These are phyloP conservation scores for Timema cristinae DNA, from an alignment of 2,888 invertebrate species.

Conservation along the genomic window DNA sequence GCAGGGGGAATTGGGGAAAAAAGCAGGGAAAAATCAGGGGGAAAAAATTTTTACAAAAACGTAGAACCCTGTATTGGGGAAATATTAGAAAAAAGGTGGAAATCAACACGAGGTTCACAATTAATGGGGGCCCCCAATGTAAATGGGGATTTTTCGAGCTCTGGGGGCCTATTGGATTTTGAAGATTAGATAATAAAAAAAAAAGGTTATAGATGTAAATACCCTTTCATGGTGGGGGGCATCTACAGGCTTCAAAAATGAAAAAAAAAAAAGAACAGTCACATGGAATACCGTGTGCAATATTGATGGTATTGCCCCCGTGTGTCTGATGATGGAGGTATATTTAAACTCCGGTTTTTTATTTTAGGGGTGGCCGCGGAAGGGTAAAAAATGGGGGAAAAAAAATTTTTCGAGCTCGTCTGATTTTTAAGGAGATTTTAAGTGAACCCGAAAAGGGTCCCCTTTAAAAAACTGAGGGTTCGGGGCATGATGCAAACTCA, in stretches of 20 bases:
- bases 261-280: not conserved
- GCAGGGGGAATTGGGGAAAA: too few species aligned
- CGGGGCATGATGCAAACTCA: not conserved
- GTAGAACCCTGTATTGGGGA: too few species aligned
- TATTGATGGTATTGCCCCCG: not conserved
- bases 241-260: conserved; percentile 7
- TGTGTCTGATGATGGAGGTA: not conserved
- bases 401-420: not conserved
- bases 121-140: not conserved
- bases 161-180: conserved; percentile 3
- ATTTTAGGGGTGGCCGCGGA: not conserved
- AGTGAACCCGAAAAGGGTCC: not conserved
- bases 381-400: conserved; percentile 4
- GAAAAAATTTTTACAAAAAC: too few species aligned
- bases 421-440: not conserved
- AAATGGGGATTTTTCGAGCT: conserved; percentile 10
- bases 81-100: too few species aligned
- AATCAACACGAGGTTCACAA: too few species aligned
- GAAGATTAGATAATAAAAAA: conserved; percentile 4
- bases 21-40: too few species aligned
- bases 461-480: not conserved
- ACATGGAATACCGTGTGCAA: conserved; percentile 2
- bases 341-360: not conserved
- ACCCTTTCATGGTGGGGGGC: conserved; percentile 13
- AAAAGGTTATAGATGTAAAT: conserved; percentile 2